Conservation (phyloP, 2,113 vertebrate species). For the Phrynosoma blainvillii region DNA sequence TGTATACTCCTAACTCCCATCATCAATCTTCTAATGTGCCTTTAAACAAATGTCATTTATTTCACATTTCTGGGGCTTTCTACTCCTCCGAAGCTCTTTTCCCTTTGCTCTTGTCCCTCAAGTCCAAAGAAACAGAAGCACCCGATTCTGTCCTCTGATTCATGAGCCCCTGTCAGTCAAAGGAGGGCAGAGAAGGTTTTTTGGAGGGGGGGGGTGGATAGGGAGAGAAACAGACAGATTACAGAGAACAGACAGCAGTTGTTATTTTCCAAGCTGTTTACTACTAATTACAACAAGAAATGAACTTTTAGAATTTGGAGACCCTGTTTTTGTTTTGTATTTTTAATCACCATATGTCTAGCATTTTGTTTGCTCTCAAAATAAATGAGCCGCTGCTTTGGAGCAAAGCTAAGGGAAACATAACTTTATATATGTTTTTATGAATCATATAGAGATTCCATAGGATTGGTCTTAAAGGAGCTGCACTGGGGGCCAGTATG, state of each 20-base stretch:
- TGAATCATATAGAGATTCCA: too few relatives aligned
- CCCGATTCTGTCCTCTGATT: conserved; percentile 32
- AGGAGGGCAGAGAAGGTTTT: background rate
- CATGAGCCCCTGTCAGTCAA: conserved; percentile 46
- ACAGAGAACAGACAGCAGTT: background rate
- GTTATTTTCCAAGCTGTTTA: conserved; percentile 24
- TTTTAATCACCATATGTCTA: background rate
- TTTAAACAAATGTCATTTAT: conserved; percentile 63
- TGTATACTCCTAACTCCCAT: conserved; percentile 63
- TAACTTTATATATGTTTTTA: background rate
- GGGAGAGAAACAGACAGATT: background rate
- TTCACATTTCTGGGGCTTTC: conserved; percentile 37
- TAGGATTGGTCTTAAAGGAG: too few relatives aligned
- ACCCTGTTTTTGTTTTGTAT: background rate
- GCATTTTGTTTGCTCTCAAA: background rate
- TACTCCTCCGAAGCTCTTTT: background rate
- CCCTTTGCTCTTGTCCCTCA: background rate
- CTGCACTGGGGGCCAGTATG: too few relatives aligned
- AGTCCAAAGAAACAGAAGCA: background rate
- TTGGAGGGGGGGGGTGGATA: too few relatives aligned
- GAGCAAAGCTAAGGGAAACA: background rate
- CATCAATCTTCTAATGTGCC: conserved; percentile 66
- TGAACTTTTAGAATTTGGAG: conserved; percentile 4
- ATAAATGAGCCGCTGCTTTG: background rate
- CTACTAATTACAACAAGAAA: conserved; percentile 39